phyloP scores from a whole-genome alignment of 2,113 vertebrate species.

The Acanthisitta chloris region DNA sequence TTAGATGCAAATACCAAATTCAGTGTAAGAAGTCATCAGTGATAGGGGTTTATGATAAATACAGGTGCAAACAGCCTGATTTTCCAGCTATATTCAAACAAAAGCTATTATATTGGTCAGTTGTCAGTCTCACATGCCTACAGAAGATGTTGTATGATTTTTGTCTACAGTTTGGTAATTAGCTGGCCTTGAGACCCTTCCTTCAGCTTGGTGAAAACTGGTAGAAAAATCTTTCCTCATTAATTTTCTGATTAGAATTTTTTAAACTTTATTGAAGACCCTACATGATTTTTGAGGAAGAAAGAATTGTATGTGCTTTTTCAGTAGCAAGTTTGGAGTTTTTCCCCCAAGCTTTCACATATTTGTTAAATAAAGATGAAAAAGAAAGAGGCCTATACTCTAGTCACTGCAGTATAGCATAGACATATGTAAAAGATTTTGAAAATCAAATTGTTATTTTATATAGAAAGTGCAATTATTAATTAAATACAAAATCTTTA shows the following conservation, averaged over 20 bases:
- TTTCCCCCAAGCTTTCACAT: background rate
- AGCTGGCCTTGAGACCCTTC: background rate
- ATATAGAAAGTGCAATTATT: background rate
- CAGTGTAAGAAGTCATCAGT: fast-evolving
- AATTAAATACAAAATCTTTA: background rate
- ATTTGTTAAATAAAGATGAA: background rate
- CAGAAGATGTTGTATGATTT: background rate
- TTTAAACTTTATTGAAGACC: background rate
- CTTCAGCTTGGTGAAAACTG: background rate
- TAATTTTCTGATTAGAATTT: background rate
- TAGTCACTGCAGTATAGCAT: background rate
- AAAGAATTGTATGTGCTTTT: background rate
- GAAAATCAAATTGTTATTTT: background rate
- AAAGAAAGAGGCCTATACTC: background rate
- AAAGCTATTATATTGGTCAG: background rate
- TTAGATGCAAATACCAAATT: background rate
- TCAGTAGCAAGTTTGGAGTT: background rate
- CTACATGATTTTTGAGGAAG: background rate
- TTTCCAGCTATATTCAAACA: background rate
- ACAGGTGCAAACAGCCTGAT: background rate
- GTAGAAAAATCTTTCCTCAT: background rate
- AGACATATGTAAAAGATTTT: background rate
- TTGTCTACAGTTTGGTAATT: background rate
- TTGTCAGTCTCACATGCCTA: background rate
- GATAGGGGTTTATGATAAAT: background rate